Conservation (phyloP, 2,888 invertebrate species). For the Eurytoma californica region DNA sequence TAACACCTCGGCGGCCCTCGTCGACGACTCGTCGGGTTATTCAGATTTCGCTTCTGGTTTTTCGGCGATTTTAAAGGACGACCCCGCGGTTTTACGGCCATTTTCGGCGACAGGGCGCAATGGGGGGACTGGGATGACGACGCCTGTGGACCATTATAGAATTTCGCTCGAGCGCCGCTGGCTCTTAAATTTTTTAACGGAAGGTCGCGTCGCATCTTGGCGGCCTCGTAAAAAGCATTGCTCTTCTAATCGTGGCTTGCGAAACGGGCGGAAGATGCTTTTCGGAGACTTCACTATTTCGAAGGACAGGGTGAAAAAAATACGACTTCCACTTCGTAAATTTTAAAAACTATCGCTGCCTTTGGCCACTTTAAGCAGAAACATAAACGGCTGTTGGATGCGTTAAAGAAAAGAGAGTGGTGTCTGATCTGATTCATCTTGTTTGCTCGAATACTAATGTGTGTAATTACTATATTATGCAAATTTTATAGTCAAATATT, state of each 20-base stretch:
- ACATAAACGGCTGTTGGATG: too few species aligned
- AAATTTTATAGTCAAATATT: constrained; percentile 3
- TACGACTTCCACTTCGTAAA: not conserved
- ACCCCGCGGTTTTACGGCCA: constrained; percentile 60
- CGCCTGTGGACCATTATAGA: constrained; percentile 54
- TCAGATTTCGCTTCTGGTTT: constrained; percentile 45
- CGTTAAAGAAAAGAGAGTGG: too few species aligned
- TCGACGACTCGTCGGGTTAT: constrained; percentile 22
- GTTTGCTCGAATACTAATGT: too few species aligned
- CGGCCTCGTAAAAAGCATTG: constrained; percentile 3
- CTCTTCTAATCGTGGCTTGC: not conserved
- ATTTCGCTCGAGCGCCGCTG: constrained; percentile 20
- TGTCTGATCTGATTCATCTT: too few species aligned
- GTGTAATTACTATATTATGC: not conserved
- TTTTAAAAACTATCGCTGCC: too few species aligned
- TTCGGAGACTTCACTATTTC: constrained; percentile 14
- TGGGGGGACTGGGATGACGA: constrained; percentile 50
- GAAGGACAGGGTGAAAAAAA: constrained; percentile 1
- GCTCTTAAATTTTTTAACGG: constrained; percentile 48
- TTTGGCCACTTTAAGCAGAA: too few species aligned
- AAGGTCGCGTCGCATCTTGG: constrained; percentile 2
- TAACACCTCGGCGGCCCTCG: constrained; percentile 1
- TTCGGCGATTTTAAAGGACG: constrained; percentile 22
- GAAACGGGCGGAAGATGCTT: not conserved
- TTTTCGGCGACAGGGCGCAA: constrained; percentile 59